Percentiles rank a stretch among this genome's conserved stretches.
Evolutionary conservation across 2,113 vertebrate species (phyloP).

Genomic region (Microcebus griseorufus): DNA sequence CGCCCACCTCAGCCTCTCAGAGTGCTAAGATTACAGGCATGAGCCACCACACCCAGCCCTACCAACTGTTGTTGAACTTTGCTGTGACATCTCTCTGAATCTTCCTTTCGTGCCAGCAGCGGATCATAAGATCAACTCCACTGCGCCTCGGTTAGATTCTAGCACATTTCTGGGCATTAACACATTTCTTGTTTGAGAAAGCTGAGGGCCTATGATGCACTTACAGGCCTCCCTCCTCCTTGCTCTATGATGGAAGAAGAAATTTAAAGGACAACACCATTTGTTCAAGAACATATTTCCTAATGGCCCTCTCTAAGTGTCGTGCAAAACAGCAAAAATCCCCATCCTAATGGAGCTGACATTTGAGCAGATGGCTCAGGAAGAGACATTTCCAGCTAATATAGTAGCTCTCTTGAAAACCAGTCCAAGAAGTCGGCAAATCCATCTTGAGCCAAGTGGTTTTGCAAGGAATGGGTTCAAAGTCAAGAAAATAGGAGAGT

Average conservation of each 20-base stretch:
- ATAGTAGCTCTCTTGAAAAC: background rate
- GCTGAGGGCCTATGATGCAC: background rate
- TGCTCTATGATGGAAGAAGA: background rate
- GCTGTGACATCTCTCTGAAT: background rate
- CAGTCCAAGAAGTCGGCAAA: background rate
- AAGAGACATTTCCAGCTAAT: constrained; percentile 30
- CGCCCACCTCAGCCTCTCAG: no score
- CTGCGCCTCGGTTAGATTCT: background rate
- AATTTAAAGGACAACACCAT: background rate
- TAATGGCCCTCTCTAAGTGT: background rate
- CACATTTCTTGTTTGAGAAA: background rate
- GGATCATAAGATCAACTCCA: background rate
- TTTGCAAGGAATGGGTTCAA: background rate
- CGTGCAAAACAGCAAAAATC: background rate
- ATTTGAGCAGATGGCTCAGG: constrained; percentile 44
- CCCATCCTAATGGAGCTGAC: background rate
- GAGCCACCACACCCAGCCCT: no score
- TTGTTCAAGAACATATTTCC: background rate
- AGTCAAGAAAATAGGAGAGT: background rate
- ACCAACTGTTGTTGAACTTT: background rate
- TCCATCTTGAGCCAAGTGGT: background rate
- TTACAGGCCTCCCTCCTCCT: background rate
- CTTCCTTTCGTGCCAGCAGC: background rate
- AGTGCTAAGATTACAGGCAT: no score
- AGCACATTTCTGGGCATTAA: background rate